Percentiles rank a stretch among this genome's conserved stretches.
phyloP scores from a whole-genome alignment of 2,797 vertebrate genomes.

The Ctenosaura bakeri region DNA sequence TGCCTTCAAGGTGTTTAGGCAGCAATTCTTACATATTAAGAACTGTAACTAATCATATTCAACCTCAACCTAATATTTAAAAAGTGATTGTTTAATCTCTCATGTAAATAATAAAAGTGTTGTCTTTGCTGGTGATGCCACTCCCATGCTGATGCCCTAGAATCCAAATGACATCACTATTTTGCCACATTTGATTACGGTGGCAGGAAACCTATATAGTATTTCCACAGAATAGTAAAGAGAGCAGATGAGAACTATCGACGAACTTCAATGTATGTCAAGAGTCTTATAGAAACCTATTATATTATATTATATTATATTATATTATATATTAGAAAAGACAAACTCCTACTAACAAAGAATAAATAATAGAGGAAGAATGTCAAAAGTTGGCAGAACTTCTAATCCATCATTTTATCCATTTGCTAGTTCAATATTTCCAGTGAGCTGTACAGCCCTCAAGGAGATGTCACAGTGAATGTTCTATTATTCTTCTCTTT shows the following conservation, averaged over 20 bases:
- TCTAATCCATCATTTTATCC: neutral
- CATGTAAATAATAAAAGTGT: neutral
- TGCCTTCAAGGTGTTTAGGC: no score
- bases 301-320: no score
- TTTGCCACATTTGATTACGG: neutral
- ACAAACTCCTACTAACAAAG: neutral
- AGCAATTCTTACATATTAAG: neutral
- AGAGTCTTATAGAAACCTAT: neutral
- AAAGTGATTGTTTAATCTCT: neutral
- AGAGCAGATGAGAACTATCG: neutral
- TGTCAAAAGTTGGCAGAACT: neutral
- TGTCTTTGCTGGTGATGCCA: neutral
- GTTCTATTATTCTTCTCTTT: neutral
- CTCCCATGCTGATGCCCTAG: neutral
- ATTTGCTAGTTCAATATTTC: neutral
- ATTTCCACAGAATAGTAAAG: neutral
- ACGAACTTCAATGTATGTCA: neutral
- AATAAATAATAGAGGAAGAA: neutral
- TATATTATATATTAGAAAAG: no score
- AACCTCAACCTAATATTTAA: neutral
- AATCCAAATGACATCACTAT: neutral
- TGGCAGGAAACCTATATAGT: neutral
- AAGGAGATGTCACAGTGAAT: neutral
- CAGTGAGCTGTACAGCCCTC: neutral
- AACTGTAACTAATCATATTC: neutral